These are phyloP conservation scores for Andrena hattorfiana DNA, from an alignment of 2,888 invertebrate species.

Conservation along the genomic window DNA sequence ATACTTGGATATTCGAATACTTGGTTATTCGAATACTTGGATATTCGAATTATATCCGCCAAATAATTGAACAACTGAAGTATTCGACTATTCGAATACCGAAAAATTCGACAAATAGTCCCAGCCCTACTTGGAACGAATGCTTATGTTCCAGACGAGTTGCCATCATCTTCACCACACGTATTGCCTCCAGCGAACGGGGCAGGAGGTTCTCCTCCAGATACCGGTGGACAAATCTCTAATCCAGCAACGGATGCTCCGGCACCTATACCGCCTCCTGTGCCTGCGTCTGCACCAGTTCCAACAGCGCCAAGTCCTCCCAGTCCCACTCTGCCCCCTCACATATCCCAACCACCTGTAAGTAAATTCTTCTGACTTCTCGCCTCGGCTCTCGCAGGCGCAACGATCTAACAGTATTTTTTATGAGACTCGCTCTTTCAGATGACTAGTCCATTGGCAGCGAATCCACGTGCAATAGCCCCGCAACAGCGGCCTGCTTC, in stretches of 20 bases:
- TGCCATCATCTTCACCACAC: conserved; percentile 85
- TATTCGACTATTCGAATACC: no score
- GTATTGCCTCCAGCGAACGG: conserved; percentile 84
- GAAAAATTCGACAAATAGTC: no score
- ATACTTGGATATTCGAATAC: no score
- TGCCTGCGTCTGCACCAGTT: conserved; percentile 89
- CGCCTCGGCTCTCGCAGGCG: background rate
- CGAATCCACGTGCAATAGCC: conserved; percentile 85
- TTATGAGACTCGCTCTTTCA: conserved; percentile 53
- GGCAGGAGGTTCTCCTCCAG: conserved; percentile 84
- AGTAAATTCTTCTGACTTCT: conserved; percentile 63
- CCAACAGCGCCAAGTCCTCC: conserved; percentile 89
- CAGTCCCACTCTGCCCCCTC: conserved; percentile 86
- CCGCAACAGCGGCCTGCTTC: conserved; percentile 87
- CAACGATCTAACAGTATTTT: no score
- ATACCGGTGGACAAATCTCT: conserved; percentile 84
- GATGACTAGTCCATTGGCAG: conserved; percentile 85
- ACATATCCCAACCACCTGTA: conserved; percentile 85
- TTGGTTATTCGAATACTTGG: no score
- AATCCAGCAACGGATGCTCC: conserved; percentile 87
- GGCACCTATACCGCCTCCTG: conserved; percentile 90
- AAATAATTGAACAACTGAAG: no score
- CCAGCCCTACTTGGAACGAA: background rate
- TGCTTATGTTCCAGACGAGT: conserved; percentile 80
- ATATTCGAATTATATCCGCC: no score